Evolutionary conservation across 2,113 vertebrate genomes (phyloP), one percentile per base, ranked within the genome.

Genomic region (Patagioenas fasciata): DNA sequence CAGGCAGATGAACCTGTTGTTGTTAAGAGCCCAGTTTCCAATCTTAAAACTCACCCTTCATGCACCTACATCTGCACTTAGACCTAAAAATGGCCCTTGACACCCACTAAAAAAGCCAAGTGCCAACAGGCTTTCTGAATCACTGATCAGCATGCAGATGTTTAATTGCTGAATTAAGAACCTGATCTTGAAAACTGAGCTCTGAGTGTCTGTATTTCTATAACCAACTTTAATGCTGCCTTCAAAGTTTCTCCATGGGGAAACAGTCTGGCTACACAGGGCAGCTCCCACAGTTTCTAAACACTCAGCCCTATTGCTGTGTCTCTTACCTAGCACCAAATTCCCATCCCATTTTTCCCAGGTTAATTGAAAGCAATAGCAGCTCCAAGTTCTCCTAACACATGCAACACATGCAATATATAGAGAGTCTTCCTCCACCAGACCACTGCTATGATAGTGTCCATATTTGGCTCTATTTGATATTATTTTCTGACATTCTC

Each of bases 131-230:
- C 72, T 90, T 77, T 87, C 74, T 91, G 85, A 96, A 89, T 91
- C 92, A 19, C 75, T 92, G 88, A 95, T 91, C 70, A 88, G 64
- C 31, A 69, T 77, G 79, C 92, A 95, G 93, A 90, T 96, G 89
- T 89, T 94, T 90, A 93, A 88, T 89, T 95, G 88, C 89, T 78
- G 88, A 86, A 70, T 96, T 91, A 80, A 93, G 85, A 93, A 42
- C 42, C 42, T 80, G 64, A 85, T 95, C 91, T 90, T 89, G 62
- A 93, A 96, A 85, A 77, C 38, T 56, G 67, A 88, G 54, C 53
- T 85, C 32, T 48, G 65, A 94, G 47, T 40, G 56, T 85, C 56
- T 85, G 58, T 34, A 51, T 88, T 95, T 95, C 87, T 91, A 74
- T 23, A 95, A 89, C 54, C 57, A 81, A 15, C 32, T 72, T 83